Base-by-base conservation (phyloP, 1,140 invertebrate genomes). In the Drosophila bipectinata region DNA sequence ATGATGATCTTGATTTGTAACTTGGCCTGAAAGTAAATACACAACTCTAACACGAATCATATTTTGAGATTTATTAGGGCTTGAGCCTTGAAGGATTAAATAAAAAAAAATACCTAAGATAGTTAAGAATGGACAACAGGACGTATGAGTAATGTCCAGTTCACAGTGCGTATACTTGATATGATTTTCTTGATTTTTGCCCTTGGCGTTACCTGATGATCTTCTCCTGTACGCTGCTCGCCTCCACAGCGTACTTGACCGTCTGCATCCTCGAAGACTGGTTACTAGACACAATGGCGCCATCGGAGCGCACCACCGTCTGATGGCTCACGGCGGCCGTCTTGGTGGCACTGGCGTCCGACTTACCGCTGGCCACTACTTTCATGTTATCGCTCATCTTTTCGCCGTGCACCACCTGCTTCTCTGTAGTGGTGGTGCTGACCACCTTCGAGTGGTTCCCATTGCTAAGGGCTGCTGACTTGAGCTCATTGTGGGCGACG, bases 181-280 rank as follows among this genome's bases (percentile, higher is more conserved):
- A 5, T 37, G 9, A 37, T 44, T 21, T 21, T 21, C 2, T n/a
- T n/a, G n/a, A n/a, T n/a, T n/a, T n/a, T n/a, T n/a, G 1, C 34
- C 34, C 10, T n/a, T 37, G 10, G 26, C 6, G 7, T 91, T 91
- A 91, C 90, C 90, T 91, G 77, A 82, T 85, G 4, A 78, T 76
- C 72, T 90, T 81, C 71, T 91, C 90, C 72, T 90, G 87, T 64
- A 90, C 73, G 51, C 87, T 79, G 76, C 87, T 89, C 18, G 90
- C 90, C 71, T 83, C 83, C 39, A 91, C 87, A 77, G 80, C 80
- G 68, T 91, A 91, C 78, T 91, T 88, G 6, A 89, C 54, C 15
- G 72, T 79, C 21, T 69, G 68, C 21, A 69, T 69, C 45, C 76
- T 74, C 3, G 69, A 53, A 34, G 83, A 72, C 14, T 79, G 53